A percentile compares a stretch with the other conserved stretches of the same genome.
These are phyloP conservation scores for Callyntrura sp. DNA, from an alignment of 2,888 invertebrate species.

Conservation along the genomic window DNA sequence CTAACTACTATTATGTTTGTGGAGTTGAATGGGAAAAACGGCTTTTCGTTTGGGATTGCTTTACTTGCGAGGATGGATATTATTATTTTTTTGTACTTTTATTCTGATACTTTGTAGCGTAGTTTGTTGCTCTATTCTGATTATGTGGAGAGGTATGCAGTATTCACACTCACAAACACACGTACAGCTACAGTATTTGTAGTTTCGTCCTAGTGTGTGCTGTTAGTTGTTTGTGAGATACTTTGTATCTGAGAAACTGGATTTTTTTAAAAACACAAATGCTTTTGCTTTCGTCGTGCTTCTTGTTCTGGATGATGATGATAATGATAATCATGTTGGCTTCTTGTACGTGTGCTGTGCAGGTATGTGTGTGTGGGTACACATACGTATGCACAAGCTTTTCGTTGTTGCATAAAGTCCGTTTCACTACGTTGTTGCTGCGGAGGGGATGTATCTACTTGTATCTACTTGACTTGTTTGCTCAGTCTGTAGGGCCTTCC, in stretches of 20 bases:
- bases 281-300: background rate
- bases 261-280: background rate
- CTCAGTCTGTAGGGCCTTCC: too few species aligned
- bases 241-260: background rate
- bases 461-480: too few species aligned
- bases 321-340: background rate
- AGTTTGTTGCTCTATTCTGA: background rate
- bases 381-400: too few species aligned
- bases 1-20: background rate
- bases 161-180: too few species aligned
- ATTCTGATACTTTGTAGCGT: background rate
- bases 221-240: too few species aligned
- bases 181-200: too few species aligned
- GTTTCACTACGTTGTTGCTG: too few species aligned
- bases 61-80: background rate
- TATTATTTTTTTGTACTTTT: too few species aligned
- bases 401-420: too few species aligned
- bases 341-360: background rate
- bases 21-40: conserved; percentile 6
- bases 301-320: background rate
- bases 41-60: background rate
- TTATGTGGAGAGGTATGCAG: background rate
- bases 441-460: too few species aligned
- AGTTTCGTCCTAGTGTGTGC: background rate
- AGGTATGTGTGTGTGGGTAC: background rate